phyloP scores from a whole-genome alignment of 1,140 invertebrate genomes.

The Aphelinus certus region DNA sequence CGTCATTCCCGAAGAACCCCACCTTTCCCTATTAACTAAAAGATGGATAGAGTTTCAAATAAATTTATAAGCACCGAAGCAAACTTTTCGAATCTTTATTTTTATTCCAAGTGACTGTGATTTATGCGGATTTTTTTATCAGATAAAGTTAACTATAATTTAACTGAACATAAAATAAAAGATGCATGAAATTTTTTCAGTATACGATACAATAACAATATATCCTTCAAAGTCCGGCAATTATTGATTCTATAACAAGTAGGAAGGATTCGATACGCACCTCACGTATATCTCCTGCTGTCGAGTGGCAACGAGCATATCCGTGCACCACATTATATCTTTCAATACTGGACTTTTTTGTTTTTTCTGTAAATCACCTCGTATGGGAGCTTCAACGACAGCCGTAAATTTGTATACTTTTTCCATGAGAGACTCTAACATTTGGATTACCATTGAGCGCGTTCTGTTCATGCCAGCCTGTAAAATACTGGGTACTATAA shows the following conservation, averaged over 20 bases:
- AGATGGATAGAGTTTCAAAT: no score
- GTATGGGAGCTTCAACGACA: slow-evolving; percentile 60
- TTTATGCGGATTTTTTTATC: no score
- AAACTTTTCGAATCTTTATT: no score
- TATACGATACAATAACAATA: no score
- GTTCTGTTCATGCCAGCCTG: slow-evolving; percentile 68
- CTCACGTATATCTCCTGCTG: slow-evolving; percentile 72
- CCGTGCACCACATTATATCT: slow-evolving; percentile 64
- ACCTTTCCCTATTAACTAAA: no score
- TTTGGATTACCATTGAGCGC: slow-evolving; percentile 64
- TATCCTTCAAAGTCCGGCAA: no score
- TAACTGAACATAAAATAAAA: no score
- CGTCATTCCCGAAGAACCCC: no score
- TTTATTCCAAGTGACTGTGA: no score
- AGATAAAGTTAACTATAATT: not conserved
- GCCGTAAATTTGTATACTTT: slow-evolving; percentile 72
- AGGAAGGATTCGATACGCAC: slow-evolving; percentile 43
- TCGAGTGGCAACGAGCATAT: slow-evolving; percentile 68
- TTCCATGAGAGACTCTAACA: slow-evolving; percentile 69
- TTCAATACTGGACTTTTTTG: slow-evolving; percentile 44
- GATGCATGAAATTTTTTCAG: no score
- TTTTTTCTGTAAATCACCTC: slow-evolving; percentile 40
- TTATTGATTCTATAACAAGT: no score
- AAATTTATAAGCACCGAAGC: no score
- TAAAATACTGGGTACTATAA: slow-evolving; percentile 70